These are phyloP conservation scores for Pinna nobilis DNA, from an alignment of 1,140 invertebrate genomes.

Conservation along the genomic window DNA sequence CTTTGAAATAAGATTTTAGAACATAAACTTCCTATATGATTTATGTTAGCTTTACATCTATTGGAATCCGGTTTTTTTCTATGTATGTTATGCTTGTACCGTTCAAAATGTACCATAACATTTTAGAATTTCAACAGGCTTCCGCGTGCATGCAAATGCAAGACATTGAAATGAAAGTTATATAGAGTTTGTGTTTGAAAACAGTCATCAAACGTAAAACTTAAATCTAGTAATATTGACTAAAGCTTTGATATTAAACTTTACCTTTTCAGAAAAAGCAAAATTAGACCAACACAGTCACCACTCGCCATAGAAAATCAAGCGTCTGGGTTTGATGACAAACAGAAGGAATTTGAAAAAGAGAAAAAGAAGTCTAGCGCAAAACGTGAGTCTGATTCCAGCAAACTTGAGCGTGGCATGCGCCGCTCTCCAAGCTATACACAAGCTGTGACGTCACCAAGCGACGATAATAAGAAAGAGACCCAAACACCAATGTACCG, in stretches of 20 bases:
- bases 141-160: neutral
- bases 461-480: neutral
- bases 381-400: neutral
- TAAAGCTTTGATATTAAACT: neutral
- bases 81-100: neutral
- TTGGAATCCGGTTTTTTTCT: neutral
- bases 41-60: neutral
- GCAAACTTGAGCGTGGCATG: slow-evolving; percentile 10
- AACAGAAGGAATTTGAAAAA: neutral
- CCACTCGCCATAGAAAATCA: neutral
- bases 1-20: too few species aligned
- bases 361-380: neutral
- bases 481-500: slow-evolving; percentile 4
- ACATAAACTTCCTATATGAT: too few species aligned
- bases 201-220: neutral
- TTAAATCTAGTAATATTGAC: neutral
- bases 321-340: neutral
- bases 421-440: slow-evolving; percentile 27
- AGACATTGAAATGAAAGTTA: neutral
- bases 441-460: neutral
- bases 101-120: too few species aligned
- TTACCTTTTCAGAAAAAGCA: neutral
- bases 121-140: neutral
- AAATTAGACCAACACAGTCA: neutral
- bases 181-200: neutral